A percentile compares a stretch with the other conserved stretches of the same genome.
phyloP scores from a whole-genome alignment of 2,113 vertebrate genomes.

The Oreocharis arfaki region DNA sequence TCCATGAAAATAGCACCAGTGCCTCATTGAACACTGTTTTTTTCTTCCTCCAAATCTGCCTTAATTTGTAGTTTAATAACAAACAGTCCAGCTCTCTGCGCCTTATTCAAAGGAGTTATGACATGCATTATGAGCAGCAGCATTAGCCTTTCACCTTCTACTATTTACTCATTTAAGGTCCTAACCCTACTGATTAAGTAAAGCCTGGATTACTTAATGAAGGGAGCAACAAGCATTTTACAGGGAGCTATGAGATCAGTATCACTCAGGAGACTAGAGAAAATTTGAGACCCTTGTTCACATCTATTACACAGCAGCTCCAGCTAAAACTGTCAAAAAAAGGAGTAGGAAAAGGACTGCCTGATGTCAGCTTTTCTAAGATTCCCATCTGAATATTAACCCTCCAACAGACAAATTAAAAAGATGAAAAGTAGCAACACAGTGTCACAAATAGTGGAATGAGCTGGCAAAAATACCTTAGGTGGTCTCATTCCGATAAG shows the following conservation, averaged over 20 bases:
- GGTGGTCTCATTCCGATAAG: background rate
- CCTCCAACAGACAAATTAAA: background rate
- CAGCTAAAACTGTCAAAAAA: background rate
- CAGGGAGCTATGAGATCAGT: background rate
- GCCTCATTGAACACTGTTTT: background rate
- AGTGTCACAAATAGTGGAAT: background rate
- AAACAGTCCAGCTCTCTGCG: background rate
- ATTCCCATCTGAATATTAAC: background rate
- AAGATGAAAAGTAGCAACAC: background rate
- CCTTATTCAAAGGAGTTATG: constrained; percentile 20
- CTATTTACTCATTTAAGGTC: constrained; percentile 48
- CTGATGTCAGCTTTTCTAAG: background rate
- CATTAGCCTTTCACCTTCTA: constrained; percentile 42
- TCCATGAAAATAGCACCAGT: background rate
- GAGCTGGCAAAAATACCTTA: background rate
- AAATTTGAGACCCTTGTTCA: background rate
- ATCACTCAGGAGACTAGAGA: background rate
- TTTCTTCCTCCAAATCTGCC: background rate
- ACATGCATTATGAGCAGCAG: constrained; percentile 38
- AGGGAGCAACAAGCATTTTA: constrained; percentile 24
- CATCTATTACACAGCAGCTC: background rate
- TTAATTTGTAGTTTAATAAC: constrained; percentile 38
- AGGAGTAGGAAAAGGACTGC: background rate
- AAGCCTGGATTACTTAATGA: constrained; percentile 42
- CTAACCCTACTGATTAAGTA: constrained; percentile 34